A percentile compares a stretch with the other conserved stretches of the same genome.
Conservation (phyloP, 2,888 invertebrate species). For the Tanypteryx hageni region DNA sequence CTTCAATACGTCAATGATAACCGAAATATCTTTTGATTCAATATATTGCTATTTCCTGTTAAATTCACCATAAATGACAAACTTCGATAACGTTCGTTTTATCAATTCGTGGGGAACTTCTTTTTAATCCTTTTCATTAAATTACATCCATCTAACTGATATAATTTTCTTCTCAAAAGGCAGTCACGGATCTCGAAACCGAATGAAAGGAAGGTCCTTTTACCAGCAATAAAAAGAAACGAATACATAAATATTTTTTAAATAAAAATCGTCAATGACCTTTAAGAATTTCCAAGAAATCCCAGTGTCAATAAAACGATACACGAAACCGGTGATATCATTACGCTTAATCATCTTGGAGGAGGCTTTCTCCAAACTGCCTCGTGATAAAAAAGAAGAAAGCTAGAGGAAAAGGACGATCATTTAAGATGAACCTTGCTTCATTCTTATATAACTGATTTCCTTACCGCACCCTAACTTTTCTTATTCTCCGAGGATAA, state of each 20-base stretch:
- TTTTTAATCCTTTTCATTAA: background rate
- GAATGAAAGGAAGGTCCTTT: background rate
- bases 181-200: background rate
- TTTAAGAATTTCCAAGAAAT: background rate
- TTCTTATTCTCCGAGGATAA: background rate
- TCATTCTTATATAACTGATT: background rate
- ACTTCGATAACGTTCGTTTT: no score
- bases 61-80: no score
- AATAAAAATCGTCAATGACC: no score
- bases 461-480: background rate
- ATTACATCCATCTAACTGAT: background rate
- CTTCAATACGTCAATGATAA: no score
- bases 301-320: conserved; percentile 7
- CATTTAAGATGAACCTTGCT: background rate
- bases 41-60: no score
- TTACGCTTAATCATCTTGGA: background rate
- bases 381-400: background rate
- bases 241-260: no score
- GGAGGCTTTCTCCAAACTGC: background rate
- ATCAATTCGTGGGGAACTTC: no score
- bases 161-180: background rate
- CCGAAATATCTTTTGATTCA: no score
- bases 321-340: background rate
- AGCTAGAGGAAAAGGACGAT: background rate
- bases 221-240: no score